These are phyloP conservation scores for Phenganax stokvisi DNA, from an alignment of 92 coral and sea anemone species.

Conservation along the genomic window DNA sequence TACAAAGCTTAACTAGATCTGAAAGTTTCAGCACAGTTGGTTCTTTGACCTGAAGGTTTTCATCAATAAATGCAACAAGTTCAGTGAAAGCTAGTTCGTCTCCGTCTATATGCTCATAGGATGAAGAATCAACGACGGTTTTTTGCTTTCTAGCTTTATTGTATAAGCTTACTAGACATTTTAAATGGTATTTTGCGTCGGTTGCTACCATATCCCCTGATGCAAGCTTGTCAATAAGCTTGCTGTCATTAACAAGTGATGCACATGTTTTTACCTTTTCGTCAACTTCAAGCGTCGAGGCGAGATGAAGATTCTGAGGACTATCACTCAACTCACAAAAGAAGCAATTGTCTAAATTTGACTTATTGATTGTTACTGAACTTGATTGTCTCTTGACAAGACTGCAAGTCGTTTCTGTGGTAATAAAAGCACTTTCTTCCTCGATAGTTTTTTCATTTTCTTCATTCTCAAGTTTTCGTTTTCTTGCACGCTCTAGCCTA, in stretches of 20 bases:
- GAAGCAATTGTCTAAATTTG: constrained; percentile 1
- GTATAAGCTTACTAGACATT: constrained; percentile 38
- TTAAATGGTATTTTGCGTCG: constrained; percentile 44
- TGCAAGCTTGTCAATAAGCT: constrained; percentile 41
- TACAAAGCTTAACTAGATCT: constrained; percentile 40
- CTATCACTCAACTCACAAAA: constrained; percentile 36
- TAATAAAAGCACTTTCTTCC: no score
- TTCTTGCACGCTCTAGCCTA: constrained; percentile 41
- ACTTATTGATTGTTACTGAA: no score
- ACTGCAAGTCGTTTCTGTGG: no score
- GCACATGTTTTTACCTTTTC: constrained; percentile 43
- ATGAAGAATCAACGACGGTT: neutral
- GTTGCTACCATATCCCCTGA: constrained; percentile 46
- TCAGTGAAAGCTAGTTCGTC: constrained; percentile 56
- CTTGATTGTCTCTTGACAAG: no score
- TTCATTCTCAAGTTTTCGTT: constrained; percentile 23
- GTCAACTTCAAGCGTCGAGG: constrained; percentile 50
- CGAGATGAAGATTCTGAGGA: constrained; percentile 40
- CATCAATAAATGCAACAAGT: constrained; percentile 47
- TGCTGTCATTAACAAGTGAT: constrained; percentile 34
- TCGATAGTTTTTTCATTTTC: neutral
- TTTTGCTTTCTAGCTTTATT: constrained; percentile 40
- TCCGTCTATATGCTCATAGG: constrained; percentile 7
- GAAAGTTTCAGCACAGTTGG: constrained; percentile 40
- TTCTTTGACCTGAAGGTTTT: constrained; percentile 41